Base-by-base conservation (phyloP, 2,797 vertebrate genomes). In the Australoheros facetus region DNA sequence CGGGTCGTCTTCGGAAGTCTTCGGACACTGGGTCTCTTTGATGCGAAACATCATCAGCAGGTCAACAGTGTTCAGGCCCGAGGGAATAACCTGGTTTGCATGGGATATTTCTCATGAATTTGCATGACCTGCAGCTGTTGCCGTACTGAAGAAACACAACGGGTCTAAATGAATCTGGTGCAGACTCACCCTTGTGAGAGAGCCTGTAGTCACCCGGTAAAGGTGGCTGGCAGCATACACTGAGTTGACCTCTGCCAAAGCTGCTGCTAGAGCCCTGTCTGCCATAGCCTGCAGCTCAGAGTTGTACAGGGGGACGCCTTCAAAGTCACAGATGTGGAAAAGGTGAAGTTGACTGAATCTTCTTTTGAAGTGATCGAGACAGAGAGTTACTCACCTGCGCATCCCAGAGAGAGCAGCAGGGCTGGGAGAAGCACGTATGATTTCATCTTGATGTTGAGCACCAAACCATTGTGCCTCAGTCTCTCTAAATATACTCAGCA, bases 11-110 rank as follows among this genome's bases (percentile, higher is more conserved):
- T 64, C 39, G 28, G 92, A 91, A 2, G 28, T 19, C 81, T 91
- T 95, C 13, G 32, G 34, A 71, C 95, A 95, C 71, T 81, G 77
- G 0, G 94, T 95, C 79, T 95, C 92, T 75, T 86, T 92, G 17
- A 93, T 78, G 2, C 9, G 57, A 59, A 95, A 94, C 17, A 13
- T 72, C 78, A 95, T 77, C 75, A 90, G 28, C 85, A 95, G 78
- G 78, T 95, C 92, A 3, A 77, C 57, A 0, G 73, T 84, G 77
- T 91, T 78, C 73, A 32, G 17, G 59, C 87, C 92, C 16, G 84
- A 0, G 0, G 87, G 87, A 34, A 91, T 34, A 23, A 94, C 87
- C 94, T 95, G 78, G 4, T 5, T 17, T 0, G 28, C 28, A 59
- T 7, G 14, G 11, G 54, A 58, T 42, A 37, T 1, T 56, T 34